Evolutionary conservation across 2,888 invertebrate species (phyloP).

Genomic region (Euplexia lucipara): DNA sequence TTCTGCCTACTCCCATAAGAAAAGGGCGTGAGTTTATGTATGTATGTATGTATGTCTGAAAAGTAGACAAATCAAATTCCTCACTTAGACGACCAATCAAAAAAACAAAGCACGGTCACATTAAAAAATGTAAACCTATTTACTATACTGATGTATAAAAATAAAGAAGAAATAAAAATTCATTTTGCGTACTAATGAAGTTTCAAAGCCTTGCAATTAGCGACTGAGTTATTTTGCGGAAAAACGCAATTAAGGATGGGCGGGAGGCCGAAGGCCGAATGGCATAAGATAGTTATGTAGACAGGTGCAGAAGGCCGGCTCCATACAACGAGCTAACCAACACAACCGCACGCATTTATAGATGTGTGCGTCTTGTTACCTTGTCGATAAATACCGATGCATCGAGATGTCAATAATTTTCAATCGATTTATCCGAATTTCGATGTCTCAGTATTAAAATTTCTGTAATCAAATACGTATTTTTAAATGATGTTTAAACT

Average conservation of each 20-base stretch:
- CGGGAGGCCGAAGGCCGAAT: slow-evolving; percentile 56
- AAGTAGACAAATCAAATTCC: neutral
- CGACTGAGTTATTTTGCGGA: slow-evolving; percentile 68
- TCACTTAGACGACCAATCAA: slow-evolving; percentile 4
- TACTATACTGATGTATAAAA: slow-evolving; percentile 42
- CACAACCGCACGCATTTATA: too few species aligned
- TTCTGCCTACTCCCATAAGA: too few species aligned
- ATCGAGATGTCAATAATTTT: too few species aligned
- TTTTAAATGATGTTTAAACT: too few species aligned
- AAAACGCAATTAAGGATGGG: slow-evolving; percentile 66
- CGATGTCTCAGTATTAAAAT: too few species aligned
- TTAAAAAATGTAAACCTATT: slow-evolving; percentile 42
- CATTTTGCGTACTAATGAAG: slow-evolving; percentile 70
- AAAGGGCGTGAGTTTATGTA: too few species aligned
- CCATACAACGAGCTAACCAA: neutral
- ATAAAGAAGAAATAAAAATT: slow-evolving; percentile 62
- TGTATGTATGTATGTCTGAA: too few species aligned
- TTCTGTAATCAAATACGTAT: too few species aligned
- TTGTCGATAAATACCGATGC: too few species aligned
- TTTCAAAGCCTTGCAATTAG: slow-evolving; percentile 72
- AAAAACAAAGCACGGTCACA: slow-evolving; percentile 13
- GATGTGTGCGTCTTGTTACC: too few species aligned
- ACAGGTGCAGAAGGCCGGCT: slow-evolving; percentile 18
- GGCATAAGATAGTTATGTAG: slow-evolving; percentile 10
- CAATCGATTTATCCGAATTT: too few species aligned